These are phyloP conservation scores for Pasiphila rectangulata DNA, from an alignment of 2,888 invertebrate species.

Conservation along the genomic window DNA sequence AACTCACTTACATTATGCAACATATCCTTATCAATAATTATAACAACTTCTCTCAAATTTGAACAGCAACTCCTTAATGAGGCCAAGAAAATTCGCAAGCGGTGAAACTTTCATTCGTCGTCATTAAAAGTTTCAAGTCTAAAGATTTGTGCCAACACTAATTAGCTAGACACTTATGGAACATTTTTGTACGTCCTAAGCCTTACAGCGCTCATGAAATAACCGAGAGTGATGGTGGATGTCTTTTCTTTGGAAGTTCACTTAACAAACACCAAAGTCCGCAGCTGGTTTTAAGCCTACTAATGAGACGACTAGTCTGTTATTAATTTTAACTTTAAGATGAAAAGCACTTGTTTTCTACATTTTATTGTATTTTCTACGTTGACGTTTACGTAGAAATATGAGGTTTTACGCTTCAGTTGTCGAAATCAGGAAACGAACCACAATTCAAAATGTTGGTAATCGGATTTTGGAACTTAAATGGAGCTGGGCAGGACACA, in stretches of 20 bases:
- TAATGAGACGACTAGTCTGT: slow-evolving; percentile 16
- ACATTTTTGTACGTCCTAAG: slow-evolving; percentile 42
- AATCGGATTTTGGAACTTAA: no score
- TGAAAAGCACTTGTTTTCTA: no score
- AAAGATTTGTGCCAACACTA: slow-evolving; percentile 76
- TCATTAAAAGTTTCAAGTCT: slow-evolving; percentile 75
- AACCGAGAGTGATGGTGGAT: slow-evolving; percentile 33
- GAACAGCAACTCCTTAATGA: slow-evolving; percentile 72
- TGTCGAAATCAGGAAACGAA: no score
- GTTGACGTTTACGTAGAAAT: no score
- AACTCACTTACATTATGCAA: slow-evolving; percentile 4
- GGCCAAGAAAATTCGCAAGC: slow-evolving; percentile 69
- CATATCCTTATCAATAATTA: slow-evolving; percentile 65
- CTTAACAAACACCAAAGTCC: slow-evolving; percentile 17
- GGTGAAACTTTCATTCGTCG: slow-evolving; percentile 71
- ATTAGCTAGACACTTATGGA: slow-evolving; percentile 70
- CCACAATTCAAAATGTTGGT: no score
- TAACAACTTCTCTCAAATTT: slow-evolving; percentile 59
- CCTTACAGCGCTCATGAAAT: slow-evolving; percentile 40
- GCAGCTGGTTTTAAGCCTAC: slow-evolving; percentile 14
- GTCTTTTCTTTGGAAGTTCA: slow-evolving; percentile 18
- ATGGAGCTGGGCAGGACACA: no score
- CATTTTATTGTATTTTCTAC: no score
- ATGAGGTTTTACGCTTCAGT: no score
- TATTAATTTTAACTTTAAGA: slow-evolving; percentile 1